phyloP scores from a whole-genome alignment of 2,888 invertebrate genomes.

The Troilus luridus region DNA sequence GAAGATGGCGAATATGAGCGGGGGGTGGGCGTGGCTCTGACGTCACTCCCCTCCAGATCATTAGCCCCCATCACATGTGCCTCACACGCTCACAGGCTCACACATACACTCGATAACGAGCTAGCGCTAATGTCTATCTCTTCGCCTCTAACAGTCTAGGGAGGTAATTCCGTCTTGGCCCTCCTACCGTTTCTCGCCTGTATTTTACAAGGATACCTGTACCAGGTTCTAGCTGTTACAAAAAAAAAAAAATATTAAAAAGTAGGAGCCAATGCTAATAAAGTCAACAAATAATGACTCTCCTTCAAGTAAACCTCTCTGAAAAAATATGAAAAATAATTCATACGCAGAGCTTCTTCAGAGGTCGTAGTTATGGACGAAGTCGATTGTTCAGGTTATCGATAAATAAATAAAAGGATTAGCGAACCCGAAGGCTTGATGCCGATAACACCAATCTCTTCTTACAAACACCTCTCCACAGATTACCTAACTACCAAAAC shows the following conservation, averaged over 20 bases:
- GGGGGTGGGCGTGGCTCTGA: constrained; percentile 58
- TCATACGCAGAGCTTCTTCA: neutral
- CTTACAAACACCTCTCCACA: no score
- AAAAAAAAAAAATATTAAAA: neutral
- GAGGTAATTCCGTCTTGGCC: neutral
- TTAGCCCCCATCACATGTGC: constrained; percentile 54
- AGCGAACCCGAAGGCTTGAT: no score
- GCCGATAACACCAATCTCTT: no score
- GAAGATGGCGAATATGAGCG: constrained; percentile 63
- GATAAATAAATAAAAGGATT: neutral
- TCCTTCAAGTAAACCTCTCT: neutral
- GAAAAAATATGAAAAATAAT: no score
- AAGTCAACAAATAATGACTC: neutral
- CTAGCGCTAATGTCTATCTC: constrained; percentile 28
- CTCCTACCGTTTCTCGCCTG: neutral
- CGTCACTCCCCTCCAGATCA: constrained; percentile 56
- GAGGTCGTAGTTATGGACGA: neutral
- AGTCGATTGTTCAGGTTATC: neutral
- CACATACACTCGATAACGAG: constrained; percentile 26
- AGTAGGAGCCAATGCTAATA: neutral
- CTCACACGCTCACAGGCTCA: constrained; percentile 7
- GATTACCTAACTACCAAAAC: no score
- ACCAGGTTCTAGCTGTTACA: neutral
- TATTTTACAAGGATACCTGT: neutral
- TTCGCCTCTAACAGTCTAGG: neutral